These are phyloP conservation scores for Phylloscopus trochiloides DNA, from an alignment of 2,113 vertebrate genomes.

Conservation along the genomic window DNA sequence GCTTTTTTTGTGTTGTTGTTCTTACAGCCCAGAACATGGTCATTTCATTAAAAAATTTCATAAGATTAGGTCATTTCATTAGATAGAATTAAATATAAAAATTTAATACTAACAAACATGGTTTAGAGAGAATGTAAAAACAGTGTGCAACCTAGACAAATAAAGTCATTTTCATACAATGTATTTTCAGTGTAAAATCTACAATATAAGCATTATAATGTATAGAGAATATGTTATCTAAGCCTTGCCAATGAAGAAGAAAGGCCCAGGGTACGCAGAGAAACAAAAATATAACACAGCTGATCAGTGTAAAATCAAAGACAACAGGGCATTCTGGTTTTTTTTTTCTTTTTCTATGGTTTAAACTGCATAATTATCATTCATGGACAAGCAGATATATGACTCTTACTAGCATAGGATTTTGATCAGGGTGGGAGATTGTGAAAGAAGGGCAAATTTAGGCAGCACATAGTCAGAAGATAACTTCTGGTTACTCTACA, in stretches of 20 bases:
- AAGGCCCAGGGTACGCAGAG: not conserved
- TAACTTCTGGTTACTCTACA: no score
- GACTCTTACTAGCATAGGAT: not conserved
- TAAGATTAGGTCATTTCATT: not conserved
- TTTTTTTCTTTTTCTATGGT: not conserved
- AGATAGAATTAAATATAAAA: not conserved
- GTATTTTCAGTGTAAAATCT: not conserved
- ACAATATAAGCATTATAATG: not conserved
- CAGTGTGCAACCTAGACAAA: not conserved
- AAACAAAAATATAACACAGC: not conserved
- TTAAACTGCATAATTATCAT: not conserved
- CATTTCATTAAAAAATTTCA: not conserved
- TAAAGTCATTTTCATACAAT: not conserved
- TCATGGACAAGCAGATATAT: not conserved
- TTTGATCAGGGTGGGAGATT: not conserved
- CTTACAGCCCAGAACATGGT: not conserved
- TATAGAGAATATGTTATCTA: not conserved
- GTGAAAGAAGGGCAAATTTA: no score
- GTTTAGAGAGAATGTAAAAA: not conserved
- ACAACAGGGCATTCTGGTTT: not conserved
- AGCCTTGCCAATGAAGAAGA: not conserved
- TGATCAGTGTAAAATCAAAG: not conserved
- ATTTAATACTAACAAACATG: not conserved
- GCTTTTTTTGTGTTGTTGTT: not conserved
- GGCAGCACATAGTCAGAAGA: no score